Evolutionary conservation across 2,888 invertebrate species (phyloP), one percentile per base, ranked within the genome.

Genomic region (Drosophila imparisetae): DNA sequence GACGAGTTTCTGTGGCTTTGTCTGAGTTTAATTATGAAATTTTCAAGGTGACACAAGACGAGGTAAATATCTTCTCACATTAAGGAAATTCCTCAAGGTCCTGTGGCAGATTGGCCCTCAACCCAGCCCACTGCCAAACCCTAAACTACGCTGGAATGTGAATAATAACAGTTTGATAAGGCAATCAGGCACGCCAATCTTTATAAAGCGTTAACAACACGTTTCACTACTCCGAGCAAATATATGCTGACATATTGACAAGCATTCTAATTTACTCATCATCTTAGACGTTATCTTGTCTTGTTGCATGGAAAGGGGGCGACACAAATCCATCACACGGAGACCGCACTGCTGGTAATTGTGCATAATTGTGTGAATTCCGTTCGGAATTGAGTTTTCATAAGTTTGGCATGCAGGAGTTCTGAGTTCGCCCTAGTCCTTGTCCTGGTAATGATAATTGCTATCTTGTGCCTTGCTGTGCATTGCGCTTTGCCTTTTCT

Each of bases 1-100:
- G 10, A 54, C 27, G 36, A n/a, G 5, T 18, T 38, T 38, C 15
- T 54, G 62, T 61, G 53, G 66, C 66, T 65, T 68, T 63, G 65
- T 58, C 40, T 38, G 48, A 63, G 88, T 89, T 84, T 89, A 84
- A 84, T 84, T 84, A 84, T 84, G 86, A 84, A 89, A 89, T 87
- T 89, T 89, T 89, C 88, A 84, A 84, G 84, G 84, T 78, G 78
- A 78, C 78, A 81, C 73, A 55, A 55, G 62, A 50, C 54, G 21
- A 61, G 30, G 49, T 54, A 32, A 30, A 68, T 38, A 45, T 34
- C 67, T 54, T 32, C 48, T n/a, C 49, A 55, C 49, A 32, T 60
- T 34, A 32, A 15, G 42, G 29, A 57, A 40, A 78, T 69, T 68
- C 68, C 50, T 38, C 59, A 59, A 61, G 67, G 69, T 66, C 50